Percentiles rank a stretch among this genome's conserved stretches.
Conservation (phyloP, 2,888 invertebrate species). For the Erebia ligea region DNA sequence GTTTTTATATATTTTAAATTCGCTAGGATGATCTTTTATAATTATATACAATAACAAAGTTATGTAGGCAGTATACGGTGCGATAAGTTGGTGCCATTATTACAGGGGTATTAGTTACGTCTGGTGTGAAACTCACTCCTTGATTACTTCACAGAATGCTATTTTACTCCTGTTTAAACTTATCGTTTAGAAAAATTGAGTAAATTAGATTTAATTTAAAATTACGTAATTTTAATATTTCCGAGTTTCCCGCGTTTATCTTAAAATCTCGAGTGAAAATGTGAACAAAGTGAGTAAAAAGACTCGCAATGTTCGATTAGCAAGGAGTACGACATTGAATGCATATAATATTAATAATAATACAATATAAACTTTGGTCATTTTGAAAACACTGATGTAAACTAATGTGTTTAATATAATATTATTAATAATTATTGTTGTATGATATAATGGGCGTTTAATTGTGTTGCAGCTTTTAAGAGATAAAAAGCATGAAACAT, state of each 20-base stretch:
- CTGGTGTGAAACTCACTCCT: conserved; percentile 64
- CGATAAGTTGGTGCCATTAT: conserved; percentile 84
- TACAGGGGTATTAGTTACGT: conserved; percentile 80
- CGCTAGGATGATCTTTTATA: conserved; percentile 77
- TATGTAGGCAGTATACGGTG: conserved; percentile 83
- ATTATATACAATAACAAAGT: conserved; percentile 79
- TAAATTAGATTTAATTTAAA: conserved; percentile 18
- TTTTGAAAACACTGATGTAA: conserved; percentile 25
- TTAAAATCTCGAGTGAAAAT: background rate
- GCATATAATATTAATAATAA: conserved; percentile 1
- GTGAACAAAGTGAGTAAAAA: too few species aligned
- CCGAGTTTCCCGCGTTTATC: background rate
- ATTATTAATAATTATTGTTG: conserved; percentile 40
- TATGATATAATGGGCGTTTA: conserved; percentile 41
- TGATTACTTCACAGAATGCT: conserved; percentile 46
- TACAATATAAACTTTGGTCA: background rate
- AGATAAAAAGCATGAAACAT: conserved; percentile 26
- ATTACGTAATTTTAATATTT: conserved; percentile 12
- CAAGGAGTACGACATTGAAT: background rate
- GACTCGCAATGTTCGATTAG: background rate
- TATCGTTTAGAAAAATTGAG: conserved; percentile 27
- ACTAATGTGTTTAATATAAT: conserved; percentile 31
- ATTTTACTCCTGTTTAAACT: conserved; percentile 33
- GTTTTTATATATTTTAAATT: conserved; percentile 78
- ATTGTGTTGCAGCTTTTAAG: conserved; percentile 35